phyloP scores from a whole-genome alignment of 2,888 invertebrate genomes.

The Baronia brevicornis region DNA sequence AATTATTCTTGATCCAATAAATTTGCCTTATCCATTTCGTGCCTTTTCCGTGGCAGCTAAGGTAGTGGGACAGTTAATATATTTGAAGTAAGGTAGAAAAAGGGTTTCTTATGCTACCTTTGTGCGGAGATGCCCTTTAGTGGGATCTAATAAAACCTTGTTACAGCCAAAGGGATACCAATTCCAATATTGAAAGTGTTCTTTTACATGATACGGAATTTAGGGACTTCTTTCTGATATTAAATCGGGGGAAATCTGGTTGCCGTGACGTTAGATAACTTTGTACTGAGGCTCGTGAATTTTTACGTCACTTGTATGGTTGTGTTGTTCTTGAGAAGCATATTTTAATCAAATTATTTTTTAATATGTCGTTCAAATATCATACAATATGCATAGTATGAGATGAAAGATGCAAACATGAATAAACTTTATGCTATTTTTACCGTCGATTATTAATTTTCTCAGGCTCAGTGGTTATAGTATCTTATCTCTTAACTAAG shows the following conservation, averaged over 20 bases:
- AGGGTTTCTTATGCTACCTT: conserved; percentile 72
- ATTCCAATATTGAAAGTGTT: conserved; percentile 74
- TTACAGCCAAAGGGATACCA: conserved; percentile 76
- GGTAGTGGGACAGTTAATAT: conserved; percentile 73
- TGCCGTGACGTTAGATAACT: conserved; percentile 47
- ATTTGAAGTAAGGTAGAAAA: conserved; percentile 75
- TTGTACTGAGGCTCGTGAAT: conserved; percentile 30
- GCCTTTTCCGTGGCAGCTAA: conserved; percentile 29
- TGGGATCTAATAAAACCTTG: conserved; percentile 76
- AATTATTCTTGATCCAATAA: conserved; percentile 5
- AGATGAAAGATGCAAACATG: too few relatives aligned
- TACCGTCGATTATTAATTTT: too few relatives aligned
- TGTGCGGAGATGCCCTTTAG: conserved; percentile 74
- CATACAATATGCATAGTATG: too few relatives aligned
- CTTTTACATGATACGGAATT: conserved; percentile 75
- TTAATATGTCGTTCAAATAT: too few relatives aligned
- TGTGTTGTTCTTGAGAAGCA: too few relatives aligned
- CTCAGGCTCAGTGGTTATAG: too few relatives aligned
- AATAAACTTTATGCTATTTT: too few relatives aligned
- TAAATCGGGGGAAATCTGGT: conserved; percentile 67
- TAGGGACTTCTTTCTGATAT: conserved; percentile 71
- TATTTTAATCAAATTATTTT: too few relatives aligned
- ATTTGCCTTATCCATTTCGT: conserved; percentile 29
- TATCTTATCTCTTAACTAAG: too few relatives aligned
- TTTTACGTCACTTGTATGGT: conserved; percentile 4